A percentile compares a stretch with the other conserved stretches of the same genome.
These are phyloP conservation scores for Chalcosyrphus nemorum DNA, from an alignment of 2,888 invertebrate species.

Conservation along the genomic window DNA sequence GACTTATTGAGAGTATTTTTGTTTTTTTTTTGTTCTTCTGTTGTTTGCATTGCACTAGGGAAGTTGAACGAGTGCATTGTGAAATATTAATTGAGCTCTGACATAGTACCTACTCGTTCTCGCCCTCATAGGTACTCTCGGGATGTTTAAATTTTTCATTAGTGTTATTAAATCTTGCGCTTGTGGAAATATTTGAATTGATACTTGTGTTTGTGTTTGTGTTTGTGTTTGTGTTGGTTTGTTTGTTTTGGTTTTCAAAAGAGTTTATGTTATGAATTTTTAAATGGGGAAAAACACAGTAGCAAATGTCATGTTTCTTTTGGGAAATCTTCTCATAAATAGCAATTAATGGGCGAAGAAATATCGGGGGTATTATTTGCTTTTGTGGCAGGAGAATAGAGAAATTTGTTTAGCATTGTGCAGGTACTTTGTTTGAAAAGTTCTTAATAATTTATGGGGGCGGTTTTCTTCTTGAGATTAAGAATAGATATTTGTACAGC, in stretches of 20 bases:
- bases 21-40: too few relatives aligned
- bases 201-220: constrained; percentile 4
- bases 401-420: too few relatives aligned
- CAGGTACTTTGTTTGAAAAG: too few relatives aligned
- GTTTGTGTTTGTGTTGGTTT: not conserved
- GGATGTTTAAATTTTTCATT: constrained; percentile 43
- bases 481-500: too few relatives aligned
- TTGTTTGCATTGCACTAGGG: not conserved
- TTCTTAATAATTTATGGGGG: too few relatives aligned
- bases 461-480: too few relatives aligned
- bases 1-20: too few relatives aligned
- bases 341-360: not conserved
- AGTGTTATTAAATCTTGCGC: not conserved
- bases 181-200: constrained; percentile 33
- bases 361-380: too few relatives aligned
- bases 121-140: not conserved
- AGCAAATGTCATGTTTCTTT: not conserved
- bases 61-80: constrained; percentile 29
- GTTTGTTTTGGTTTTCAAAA: not conserved
- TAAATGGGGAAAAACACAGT: not conserved
- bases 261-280: not conserved
- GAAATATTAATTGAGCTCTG: constrained; percentile 48
- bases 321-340: not conserved
- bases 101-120: too few relatives aligned
- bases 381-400: too few relatives aligned